These are phyloP conservation scores for Amblyopsis hoosieri DNA, from an alignment of 2,797 vertebrate genomes.

Conservation along the genomic window DNA sequence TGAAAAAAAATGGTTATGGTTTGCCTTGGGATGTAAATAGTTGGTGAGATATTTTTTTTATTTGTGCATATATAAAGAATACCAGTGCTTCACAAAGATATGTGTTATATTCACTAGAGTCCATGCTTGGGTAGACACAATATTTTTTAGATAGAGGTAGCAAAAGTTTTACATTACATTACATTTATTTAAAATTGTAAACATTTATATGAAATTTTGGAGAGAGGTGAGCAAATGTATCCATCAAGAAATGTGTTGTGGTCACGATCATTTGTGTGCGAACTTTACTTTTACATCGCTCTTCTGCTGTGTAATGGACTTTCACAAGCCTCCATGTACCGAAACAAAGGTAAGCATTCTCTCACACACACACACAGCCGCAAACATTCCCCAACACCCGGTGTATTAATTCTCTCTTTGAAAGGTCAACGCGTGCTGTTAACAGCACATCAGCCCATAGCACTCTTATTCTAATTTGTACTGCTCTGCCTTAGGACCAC, in stretches of 20 bases:
- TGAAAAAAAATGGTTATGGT: constrained; percentile 35
- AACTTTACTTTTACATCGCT: constrained; percentile 26
- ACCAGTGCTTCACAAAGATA: constrained; percentile 30
- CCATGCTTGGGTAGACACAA: too few relatives aligned
- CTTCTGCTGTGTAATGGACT: constrained; percentile 37
- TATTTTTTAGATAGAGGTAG: too few relatives aligned
- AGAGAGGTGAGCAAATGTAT: constrained; percentile 15
- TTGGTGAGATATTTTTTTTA: constrained; percentile 8
- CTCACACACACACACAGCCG: background rate
- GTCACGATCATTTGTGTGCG: constrained; percentile 21
- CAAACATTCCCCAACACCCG: too few relatives aligned
- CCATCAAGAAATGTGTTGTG: background rate
- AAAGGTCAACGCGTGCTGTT: background rate
- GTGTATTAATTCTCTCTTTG: background rate
- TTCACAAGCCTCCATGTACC: constrained; percentile 63
- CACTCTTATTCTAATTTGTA: constrained; percentile 4
- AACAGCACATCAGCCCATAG: background rate
- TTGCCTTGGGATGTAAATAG: constrained; percentile 43
- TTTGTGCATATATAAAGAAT: constrained; percentile 61
- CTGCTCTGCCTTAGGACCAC: background rate
- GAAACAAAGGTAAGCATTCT: constrained; percentile 58
- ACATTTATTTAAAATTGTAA: background rate
- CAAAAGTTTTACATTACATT: background rate
- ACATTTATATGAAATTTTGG: background rate
- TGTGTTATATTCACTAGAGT: constrained; percentile 13